Conservation (phyloP, 1,140 invertebrate species). For the Cyclargus thomasi region DNA sequence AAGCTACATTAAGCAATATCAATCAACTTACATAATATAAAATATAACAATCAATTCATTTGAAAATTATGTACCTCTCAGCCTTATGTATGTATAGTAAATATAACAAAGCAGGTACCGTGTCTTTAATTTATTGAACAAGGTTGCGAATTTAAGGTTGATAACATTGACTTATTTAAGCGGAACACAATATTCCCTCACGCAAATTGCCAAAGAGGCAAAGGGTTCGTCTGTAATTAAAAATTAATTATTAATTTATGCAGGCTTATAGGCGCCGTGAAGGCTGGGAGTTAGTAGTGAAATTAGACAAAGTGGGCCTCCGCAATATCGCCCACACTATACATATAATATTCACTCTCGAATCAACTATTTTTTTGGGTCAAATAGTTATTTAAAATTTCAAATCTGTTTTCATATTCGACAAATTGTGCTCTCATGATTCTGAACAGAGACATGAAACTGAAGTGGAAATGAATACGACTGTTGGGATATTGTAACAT, state of each 20-base stretch:
- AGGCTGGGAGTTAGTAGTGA: not conserved
- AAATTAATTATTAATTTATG: constrained; percentile 16
- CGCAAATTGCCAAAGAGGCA: constrained; percentile 4
- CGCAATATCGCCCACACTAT: not conserved
- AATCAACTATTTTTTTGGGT: not conserved
- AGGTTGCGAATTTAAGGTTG: constrained; percentile 21
- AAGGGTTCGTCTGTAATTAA: constrained; percentile 10
- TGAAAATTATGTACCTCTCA: too few relatives aligned
- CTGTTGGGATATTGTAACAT: too few relatives aligned
- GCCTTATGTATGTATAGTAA: not conserved
- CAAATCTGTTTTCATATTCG: not conserved
- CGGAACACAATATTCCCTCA: not conserved
- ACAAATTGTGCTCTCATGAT: too few relatives aligned
- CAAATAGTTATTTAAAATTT: not conserved
- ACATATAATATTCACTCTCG: not conserved
- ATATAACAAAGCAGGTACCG: constrained; percentile 19
- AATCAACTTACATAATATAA: too few relatives aligned
- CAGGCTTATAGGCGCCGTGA: constrained; percentile 5
- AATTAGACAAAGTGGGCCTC: not conserved
- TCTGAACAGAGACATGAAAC: too few relatives aligned
- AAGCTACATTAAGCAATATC: too few relatives aligned
- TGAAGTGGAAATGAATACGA: too few relatives aligned
- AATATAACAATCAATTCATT: too few relatives aligned
- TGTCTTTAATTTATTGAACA: constrained; percentile 19
- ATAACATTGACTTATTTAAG: constrained; percentile 1